phyloP scores from a whole-genome alignment of 2,888 invertebrate species.

The Alcis repandata region DNA sequence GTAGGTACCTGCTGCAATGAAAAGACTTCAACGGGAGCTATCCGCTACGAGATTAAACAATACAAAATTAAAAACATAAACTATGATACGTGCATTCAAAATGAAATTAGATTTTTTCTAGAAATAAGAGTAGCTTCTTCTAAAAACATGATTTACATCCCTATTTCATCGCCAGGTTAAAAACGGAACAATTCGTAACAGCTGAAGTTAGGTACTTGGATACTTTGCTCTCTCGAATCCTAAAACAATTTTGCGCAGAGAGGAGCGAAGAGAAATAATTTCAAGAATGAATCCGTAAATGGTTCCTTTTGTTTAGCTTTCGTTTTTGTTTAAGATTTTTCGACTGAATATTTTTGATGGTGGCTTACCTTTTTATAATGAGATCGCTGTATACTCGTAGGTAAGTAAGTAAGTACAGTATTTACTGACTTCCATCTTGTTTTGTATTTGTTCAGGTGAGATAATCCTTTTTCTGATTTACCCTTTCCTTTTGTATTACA shows the following conservation, averaged over 20 bases:
- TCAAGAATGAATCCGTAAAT: constrained; percentile 52
- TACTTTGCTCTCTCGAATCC: constrained; percentile 46
- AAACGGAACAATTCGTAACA: constrained; percentile 32
- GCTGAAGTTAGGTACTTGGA: constrained; percentile 27
- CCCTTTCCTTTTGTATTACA: constrained; percentile 17
- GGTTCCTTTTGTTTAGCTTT: constrained; percentile 51
- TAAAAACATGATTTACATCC: neutral
- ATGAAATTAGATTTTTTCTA: constrained; percentile 16
- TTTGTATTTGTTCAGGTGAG: constrained; percentile 25
- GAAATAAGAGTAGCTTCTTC: neutral
- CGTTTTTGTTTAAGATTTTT: constrained; percentile 48
- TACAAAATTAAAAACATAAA: constrained; percentile 35
- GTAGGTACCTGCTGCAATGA: constrained; percentile 40
- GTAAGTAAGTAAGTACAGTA: constrained; percentile 20
- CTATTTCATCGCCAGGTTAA: constrained; percentile 14
- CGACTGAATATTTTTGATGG: constrained; percentile 45
- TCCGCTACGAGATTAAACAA: constrained; percentile 37
- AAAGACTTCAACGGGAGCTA: constrained; percentile 55
- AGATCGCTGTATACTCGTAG: constrained; percentile 28
- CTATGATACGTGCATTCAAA: constrained; percentile 7
- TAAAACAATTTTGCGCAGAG: constrained; percentile 53
- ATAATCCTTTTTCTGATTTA: constrained; percentile 20
- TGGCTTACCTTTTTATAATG: constrained; percentile 44
- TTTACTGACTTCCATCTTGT: constrained; percentile 25
- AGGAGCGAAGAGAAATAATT: constrained; percentile 49